phyloP scores from a whole-genome alignment of 2,113 vertebrate species.

The Tachysurus vachellii region DNA sequence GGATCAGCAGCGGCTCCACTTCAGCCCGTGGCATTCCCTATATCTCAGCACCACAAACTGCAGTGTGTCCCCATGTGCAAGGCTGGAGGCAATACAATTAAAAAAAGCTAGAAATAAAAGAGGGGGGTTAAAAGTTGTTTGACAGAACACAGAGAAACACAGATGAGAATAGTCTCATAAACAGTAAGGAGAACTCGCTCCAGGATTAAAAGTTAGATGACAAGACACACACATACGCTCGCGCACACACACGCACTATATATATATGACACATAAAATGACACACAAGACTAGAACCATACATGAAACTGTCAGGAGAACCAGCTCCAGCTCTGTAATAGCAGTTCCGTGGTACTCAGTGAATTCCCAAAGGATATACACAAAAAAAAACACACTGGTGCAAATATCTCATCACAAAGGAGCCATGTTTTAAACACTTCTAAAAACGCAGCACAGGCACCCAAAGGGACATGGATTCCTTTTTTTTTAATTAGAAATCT shows the following conservation, averaged over 20 bases:
- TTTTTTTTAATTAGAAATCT: neutral
- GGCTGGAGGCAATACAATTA: conserved; percentile 24
- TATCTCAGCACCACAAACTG: conserved; percentile 39
- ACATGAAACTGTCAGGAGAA: conserved; percentile 22
- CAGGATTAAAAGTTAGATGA: conserved; percentile 25
- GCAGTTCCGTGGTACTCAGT: conserved; percentile 21
- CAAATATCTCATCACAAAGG: conserved; percentile 25
- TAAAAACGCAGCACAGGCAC: conserved; percentile 40
- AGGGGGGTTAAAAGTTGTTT: conserved; percentile 5
- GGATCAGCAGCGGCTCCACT: neutral
- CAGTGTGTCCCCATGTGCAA: conserved; percentile 38
- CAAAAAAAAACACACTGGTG: neutral
- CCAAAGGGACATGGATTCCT: conserved; percentile 22
- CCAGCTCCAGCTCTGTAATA: conserved; percentile 52
- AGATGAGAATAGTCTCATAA: neutral
- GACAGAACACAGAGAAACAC: neutral
- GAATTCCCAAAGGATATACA: conserved; percentile 2
- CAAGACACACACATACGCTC: too few species aligned
- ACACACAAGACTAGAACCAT: neutral
- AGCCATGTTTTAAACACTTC: conserved; percentile 41
- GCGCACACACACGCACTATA: neutral
- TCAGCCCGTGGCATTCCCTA: conserved; percentile 22
- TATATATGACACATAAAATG: neutral
- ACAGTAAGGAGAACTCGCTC: neutral
- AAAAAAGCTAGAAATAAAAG: neutral